Conservation (phyloP, 2,113 vertebrate genomes). For the Dendropsophus ebraccatus region DNA sequence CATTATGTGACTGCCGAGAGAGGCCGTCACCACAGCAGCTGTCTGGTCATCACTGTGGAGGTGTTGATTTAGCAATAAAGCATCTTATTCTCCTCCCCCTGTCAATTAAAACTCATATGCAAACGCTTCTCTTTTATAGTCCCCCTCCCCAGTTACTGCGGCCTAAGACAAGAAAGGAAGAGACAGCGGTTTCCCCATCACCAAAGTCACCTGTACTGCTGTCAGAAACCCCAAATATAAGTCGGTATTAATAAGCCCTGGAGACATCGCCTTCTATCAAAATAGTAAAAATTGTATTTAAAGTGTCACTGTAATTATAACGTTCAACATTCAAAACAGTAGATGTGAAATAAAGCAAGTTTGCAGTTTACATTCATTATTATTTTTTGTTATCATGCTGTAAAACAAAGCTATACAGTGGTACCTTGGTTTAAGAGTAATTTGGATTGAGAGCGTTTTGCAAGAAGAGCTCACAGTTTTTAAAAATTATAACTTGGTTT, state of each 20-base stretch:
- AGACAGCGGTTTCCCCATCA: neutral
- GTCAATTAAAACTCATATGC: constrained; percentile 6
- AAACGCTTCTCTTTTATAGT: too few species aligned
- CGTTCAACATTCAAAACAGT: too few species aligned
- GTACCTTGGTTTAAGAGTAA: too few species aligned
- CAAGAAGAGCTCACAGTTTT: too few species aligned
- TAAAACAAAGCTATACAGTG: too few species aligned
- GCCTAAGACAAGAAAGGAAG: neutral
- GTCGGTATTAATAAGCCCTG: neutral
- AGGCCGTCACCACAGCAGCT: neutral
- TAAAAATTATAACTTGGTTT: too few species aligned
- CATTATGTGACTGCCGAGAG: constrained; percentile 9
- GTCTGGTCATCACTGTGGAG: neutral
- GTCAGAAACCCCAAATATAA: neutral
- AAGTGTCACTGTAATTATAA: too few species aligned
- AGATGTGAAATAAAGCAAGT: too few species aligned
- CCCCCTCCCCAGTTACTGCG: neutral
- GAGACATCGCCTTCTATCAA: neutral
- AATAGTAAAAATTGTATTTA: too few species aligned
- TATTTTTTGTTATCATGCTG: too few species aligned
- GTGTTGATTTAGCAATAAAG: constrained; percentile 6
- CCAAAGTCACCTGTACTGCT: neutral
- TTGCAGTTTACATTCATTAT: too few species aligned
- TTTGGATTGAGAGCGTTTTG: too few species aligned
- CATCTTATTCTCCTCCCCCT: neutral